A percentile compares a stretch with the other conserved stretches of the same genome.
These are phyloP conservation scores for Channa striata DNA, from an alignment of 2,797 vertebrate species.

Conservation along the genomic window DNA sequence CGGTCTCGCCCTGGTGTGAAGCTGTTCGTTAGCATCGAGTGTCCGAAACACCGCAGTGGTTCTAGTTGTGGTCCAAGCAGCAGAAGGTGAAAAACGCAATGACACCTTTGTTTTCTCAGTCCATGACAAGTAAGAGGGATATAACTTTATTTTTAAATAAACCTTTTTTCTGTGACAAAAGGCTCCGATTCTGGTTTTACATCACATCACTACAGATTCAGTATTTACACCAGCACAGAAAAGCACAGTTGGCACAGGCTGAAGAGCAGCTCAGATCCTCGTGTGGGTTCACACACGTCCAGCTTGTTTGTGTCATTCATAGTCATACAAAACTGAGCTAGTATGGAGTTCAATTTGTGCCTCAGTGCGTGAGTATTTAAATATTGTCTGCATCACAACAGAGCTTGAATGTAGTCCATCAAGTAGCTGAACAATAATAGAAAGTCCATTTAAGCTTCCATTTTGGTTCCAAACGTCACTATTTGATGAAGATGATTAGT, in stretches of 20 bases:
- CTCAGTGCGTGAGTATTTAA: neutral
- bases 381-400: no score
- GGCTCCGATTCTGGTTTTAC: slow-evolving; percentile 63
- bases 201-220: slow-evolving; percentile 66
- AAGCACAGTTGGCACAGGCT: slow-evolving; percentile 35
- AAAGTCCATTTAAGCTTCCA: no score
- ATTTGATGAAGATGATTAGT: no score
- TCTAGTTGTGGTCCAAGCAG: slow-evolving; percentile 34
- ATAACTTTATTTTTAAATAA: slow-evolving; percentile 99
- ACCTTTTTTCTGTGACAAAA: slow-evolving; percentile 92
- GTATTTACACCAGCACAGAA: slow-evolving; percentile 67
- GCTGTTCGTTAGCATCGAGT: slow-evolving; percentile 11
- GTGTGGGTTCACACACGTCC: neutral
- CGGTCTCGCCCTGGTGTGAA: slow-evolving; percentile 44
- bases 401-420: no score
- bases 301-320: neutral
- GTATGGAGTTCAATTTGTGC: neutral
- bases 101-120: slow-evolving; percentile 82
- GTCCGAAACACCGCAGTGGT: slow-evolving; percentile 24
- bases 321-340: slow-evolving; percentile 6
- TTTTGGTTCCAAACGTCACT: no score
- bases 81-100: slow-evolving; percentile 37
- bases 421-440: no score
- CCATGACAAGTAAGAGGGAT: slow-evolving; percentile 88
- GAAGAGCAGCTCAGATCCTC: slow-evolving; percentile 9